Conservation (phyloP, 2,888 invertebrate species). For the Macaria notata region DNA sequence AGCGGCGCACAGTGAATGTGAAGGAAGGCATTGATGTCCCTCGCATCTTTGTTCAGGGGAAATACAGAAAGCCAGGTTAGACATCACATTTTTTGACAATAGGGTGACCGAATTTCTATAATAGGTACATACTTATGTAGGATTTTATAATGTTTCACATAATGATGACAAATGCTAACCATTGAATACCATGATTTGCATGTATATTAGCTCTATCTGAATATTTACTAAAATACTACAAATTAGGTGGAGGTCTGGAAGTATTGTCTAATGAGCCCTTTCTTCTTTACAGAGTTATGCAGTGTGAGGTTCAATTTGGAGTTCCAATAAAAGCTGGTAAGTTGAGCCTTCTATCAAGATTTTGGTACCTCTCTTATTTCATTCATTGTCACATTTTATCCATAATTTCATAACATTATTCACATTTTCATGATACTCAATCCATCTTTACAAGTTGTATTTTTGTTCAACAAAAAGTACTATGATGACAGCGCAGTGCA, state of each 20-base stretch:
- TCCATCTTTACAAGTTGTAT: too few relatives aligned
- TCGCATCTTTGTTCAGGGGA: slow-evolving; percentile 96
- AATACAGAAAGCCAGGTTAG: slow-evolving; percentile 84
- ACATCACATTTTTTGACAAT: background rate
- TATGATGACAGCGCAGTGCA: slow-evolving; percentile 79
- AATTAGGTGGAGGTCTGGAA: too few relatives aligned
- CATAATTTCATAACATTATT: too few relatives aligned
- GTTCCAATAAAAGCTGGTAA: background rate
- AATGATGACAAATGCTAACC: slow-evolving; percentile 75
- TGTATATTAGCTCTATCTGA: slow-evolving; percentile 82
- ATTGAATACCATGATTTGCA: slow-evolving; percentile 78
- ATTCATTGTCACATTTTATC: too few relatives aligned
- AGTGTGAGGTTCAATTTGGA: too few relatives aligned
- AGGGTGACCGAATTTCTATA: too few relatives aligned
- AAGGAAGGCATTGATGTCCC: slow-evolving; percentile 96
- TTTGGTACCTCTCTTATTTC: too few relatives aligned
- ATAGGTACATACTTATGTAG: background rate
- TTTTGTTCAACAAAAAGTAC: background rate
- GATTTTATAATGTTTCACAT: background rate
- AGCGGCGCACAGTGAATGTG: slow-evolving; percentile 94
- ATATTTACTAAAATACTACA: too few relatives aligned
- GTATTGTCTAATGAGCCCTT: too few relatives aligned
- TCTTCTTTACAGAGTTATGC: too few relatives aligned
- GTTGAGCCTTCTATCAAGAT: background rate
- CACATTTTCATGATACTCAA: too few relatives aligned